These are phyloP conservation scores for Gorsachius goisagi DNA, from an alignment of 2,113 vertebrate genomes.

Conservation along the genomic window DNA sequence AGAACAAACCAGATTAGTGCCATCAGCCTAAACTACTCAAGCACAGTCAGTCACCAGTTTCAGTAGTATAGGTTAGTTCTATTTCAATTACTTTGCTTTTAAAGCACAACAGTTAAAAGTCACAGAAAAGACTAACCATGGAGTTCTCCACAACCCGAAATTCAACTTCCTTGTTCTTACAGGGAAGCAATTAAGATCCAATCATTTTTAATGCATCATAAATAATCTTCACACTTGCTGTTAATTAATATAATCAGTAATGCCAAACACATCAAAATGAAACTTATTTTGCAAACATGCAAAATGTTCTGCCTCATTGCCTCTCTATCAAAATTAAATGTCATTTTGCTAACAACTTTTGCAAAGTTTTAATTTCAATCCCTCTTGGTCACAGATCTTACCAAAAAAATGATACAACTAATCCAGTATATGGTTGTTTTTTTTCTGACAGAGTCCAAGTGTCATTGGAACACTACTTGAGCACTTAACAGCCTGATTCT, in stretches of 20 bases:
- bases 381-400: not conserved
- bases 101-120: constrained; percentile 30
- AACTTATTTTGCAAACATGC: constrained; percentile 74
- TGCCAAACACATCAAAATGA: constrained; percentile 70
- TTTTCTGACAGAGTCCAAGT: not conserved
- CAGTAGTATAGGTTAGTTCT: not conserved
- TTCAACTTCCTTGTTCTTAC: constrained; percentile 61
- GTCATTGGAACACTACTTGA: not conserved
- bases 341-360: constrained; percentile 61
- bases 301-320: constrained; percentile 68
- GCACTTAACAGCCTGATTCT: constrained; percentile 9
- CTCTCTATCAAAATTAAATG: constrained; percentile 62
- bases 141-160: constrained; percentile 47
- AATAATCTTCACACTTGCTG: constrained; percentile 73
- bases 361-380: constrained; percentile 53
- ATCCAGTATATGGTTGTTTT: not conserved
- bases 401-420: not conserved
- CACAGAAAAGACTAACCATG: not conserved
- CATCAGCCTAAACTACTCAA: not conserved
- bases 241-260: constrained; percentile 77
- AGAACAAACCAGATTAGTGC: not conserved
- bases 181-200: constrained; percentile 69
- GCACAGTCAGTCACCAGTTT: not conserved
- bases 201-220: constrained; percentile 72
- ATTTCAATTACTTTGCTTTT: not conserved